Evolutionary conservation across 2,888 invertebrate species (phyloP).

Genomic region (Ennomos fuscantarius): DNA sequence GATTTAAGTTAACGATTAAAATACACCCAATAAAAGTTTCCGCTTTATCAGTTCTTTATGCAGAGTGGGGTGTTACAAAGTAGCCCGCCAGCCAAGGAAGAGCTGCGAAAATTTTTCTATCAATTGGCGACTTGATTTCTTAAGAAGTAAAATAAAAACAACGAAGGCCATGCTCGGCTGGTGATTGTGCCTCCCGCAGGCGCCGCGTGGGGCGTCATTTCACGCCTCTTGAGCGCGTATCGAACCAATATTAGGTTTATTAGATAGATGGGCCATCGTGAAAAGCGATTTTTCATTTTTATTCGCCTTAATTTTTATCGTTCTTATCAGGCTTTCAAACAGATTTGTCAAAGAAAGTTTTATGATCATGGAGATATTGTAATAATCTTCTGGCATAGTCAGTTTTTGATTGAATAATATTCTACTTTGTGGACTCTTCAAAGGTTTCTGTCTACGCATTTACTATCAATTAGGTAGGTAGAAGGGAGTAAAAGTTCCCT

Average conservation of each 20-base stretch:
- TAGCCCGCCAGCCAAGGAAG: slow-evolving; percentile 40
- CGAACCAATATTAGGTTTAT: slow-evolving; percentile 84
- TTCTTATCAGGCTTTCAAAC: slow-evolving; percentile 46
- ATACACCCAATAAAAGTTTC: slow-evolving; percentile 51
- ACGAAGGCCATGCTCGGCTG: slow-evolving; percentile 58
- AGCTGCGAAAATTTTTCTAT: slow-evolving; percentile 41
- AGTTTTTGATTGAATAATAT: background rate
- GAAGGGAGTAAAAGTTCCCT: slow-evolving; percentile 29
- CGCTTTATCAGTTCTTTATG: slow-evolving; percentile 56
- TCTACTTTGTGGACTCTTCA: background rate
- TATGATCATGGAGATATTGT: slow-evolving; percentile 19
- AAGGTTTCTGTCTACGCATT: slow-evolving; percentile 9
- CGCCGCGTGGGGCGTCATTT: slow-evolving; percentile 69
- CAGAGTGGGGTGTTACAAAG: slow-evolving; percentile 49
- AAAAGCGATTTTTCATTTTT: slow-evolving; percentile 74
- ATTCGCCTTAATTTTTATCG: slow-evolving; percentile 58
- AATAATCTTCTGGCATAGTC: background rate
- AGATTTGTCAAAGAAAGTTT: slow-evolving; percentile 42
- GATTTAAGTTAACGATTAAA: slow-evolving; percentile 36
- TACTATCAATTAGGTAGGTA: slow-evolving; percentile 27
- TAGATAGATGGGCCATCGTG: slow-evolving; percentile 76
- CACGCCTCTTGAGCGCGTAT: slow-evolving; percentile 81
- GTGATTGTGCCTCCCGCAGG: slow-evolving; percentile 51
- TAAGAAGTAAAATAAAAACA: slow-evolving; percentile 51
- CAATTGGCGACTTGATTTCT: slow-evolving; percentile 30